Evolutionary conservation across 23 tunicate genomes (phyloP), one percentile per base, ranked within the genome.

Genomic region (Trididemnum clinides): DNA sequence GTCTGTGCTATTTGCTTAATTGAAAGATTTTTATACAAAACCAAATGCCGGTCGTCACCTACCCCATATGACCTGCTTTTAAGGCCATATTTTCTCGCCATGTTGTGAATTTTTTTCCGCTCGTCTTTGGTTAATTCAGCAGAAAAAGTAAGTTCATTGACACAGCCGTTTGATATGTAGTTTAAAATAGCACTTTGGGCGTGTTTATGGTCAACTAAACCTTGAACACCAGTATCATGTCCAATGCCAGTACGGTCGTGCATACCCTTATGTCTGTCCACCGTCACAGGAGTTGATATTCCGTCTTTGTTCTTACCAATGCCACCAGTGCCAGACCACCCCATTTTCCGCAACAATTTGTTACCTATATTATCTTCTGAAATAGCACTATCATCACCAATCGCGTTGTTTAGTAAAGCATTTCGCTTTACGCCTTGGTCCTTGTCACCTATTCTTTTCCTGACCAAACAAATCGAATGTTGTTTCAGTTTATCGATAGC

Each of bases 241-340:
- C 88, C 94, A 4, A 89, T 51, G 2, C 94, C 94, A 0, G 59
- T 51, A 44, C 15, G 15, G 15, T 15, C 10, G 22, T 28, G 27
- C 49, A 83, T 49, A 25, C 33, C 72, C 25, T 35, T 39, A 23
- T 63, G 63, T 64, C 78, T 72, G 25, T 23, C 39, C 0, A 72
- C 84, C 37, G 33, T 19, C 0, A 89, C 94, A 21, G 94, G 94
- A 22, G 34, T 85, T 6, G 70, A 44, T 25, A 87, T 84, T 2
- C 94, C 94, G 20, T 81, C 65, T 23, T 85, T 85, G 76, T 10
- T 7, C 70, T 89, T 89, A 21, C 94, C 94, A 31, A 89, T 77
- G 15, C 94, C 94, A 64, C 88, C 88, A 33, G 51, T 10, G 6
- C 94, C 88, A 20, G 82, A 57, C 94, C 94, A 89, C 4, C 94